These are phyloP conservation scores for Syngnathus typhle DNA, from an alignment of 2,113 vertebrate genomes.

Conservation along the genomic window DNA sequence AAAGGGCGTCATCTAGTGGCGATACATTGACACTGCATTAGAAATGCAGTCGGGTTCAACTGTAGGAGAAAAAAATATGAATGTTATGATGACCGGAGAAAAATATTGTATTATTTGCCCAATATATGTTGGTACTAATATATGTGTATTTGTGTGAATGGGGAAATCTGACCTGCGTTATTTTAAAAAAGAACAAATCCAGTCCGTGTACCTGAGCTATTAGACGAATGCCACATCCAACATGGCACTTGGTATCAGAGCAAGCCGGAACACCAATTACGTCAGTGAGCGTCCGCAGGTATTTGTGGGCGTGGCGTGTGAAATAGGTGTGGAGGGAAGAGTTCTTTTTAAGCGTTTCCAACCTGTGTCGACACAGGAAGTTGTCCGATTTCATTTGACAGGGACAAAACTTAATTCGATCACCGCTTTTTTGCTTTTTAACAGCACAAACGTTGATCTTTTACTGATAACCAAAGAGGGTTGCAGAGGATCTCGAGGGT, in stretches of 20 bases:
- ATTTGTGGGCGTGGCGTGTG: constrained; percentile 33
- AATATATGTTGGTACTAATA: too few relatives aligned
- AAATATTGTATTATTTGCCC: too few relatives aligned
- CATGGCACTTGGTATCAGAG: background rate
- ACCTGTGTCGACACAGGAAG: background rate
- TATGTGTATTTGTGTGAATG: too few relatives aligned
- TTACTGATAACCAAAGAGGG: background rate
- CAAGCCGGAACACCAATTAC: too few relatives aligned
- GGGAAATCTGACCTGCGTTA: too few relatives aligned
- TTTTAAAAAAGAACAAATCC: too few relatives aligned
- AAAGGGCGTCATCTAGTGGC: constrained; percentile 54
- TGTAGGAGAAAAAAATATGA: background rate
- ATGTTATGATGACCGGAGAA: too few relatives aligned
- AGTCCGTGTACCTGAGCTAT: background rate
- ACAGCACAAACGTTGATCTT: too few relatives aligned
- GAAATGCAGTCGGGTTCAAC: background rate
- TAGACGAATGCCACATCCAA: background rate
- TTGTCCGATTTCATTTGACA: background rate
- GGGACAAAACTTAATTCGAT: background rate
- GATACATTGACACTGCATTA: background rate
- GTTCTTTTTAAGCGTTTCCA: background rate
- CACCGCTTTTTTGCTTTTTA: background rate
- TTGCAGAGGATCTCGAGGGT: background rate
- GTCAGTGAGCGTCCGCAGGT: constrained; percentile 10
- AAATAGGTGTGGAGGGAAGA: constrained; percentile 25